Percentiles rank a stretch among this genome's conserved stretches.
Conservation (phyloP, 2,888 invertebrate genomes). For the Allolobophora icterica region DNA sequence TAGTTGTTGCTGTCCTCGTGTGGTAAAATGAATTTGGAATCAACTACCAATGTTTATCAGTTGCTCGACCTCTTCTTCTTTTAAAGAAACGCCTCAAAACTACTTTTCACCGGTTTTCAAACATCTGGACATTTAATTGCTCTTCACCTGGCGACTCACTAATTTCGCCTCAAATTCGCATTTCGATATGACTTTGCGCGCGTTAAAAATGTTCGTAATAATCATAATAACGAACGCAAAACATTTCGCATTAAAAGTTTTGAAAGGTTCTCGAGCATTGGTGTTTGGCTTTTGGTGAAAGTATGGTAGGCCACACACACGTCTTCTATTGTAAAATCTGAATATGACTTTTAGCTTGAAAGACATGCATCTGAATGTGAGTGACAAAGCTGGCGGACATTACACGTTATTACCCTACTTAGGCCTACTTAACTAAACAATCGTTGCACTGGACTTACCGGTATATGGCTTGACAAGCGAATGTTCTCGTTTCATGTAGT, state of each 20-base stretch:
- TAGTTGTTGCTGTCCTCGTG: too few relatives aligned
- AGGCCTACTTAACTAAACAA: not conserved
- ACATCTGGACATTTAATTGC: too few relatives aligned
- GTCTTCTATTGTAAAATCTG: not conserved
- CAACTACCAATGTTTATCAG: too few relatives aligned
- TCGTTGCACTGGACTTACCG: slow-evolving; percentile 73
- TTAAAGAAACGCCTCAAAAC: too few relatives aligned
- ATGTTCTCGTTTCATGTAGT: slow-evolving; percentile 81
- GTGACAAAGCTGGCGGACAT: not conserved
- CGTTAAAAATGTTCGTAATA: too few relatives aligned
- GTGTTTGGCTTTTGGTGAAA: not conserved
- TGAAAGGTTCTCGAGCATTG: not conserved
- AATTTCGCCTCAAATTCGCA: too few relatives aligned
- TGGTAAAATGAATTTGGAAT: too few relatives aligned
- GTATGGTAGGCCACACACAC: not conserved
- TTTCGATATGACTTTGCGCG: too few relatives aligned
- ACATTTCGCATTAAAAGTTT: not conserved
- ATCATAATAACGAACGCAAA: too few relatives aligned
- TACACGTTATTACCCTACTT: not conserved
- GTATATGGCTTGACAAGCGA: slow-evolving; percentile 93
- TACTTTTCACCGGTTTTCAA: too few relatives aligned
- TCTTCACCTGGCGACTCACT: too few relatives aligned
- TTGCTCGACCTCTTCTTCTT: too few relatives aligned
- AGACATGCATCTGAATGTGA: not conserved
- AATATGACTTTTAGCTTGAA: not conserved